Base-by-base conservation (phyloP, 2,888 invertebrate genomes). In the Drosophila hamatofila region DNA sequence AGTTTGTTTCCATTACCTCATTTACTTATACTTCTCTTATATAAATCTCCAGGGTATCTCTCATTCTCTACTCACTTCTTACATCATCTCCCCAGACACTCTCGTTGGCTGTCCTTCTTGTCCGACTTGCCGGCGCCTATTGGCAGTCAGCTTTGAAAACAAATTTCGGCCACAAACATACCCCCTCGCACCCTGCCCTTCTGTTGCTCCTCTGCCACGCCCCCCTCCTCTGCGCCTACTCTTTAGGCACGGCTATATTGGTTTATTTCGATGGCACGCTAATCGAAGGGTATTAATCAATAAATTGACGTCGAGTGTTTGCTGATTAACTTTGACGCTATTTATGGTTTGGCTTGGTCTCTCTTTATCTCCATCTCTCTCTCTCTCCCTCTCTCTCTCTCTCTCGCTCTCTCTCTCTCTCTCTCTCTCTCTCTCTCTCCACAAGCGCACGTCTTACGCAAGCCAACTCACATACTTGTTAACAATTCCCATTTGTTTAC, bases 261-360 rank as follows among this genome's bases (percentile, higher is more conserved):
- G 18, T 64, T 62, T 76, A 80, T 64, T 64, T 76, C 49, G 61
- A 55, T 67, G 60, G 65, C 58, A n/a, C 78, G 78, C 78, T 78
- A 79, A 86, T 86, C 90, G 87, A 78, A 88, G 74, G 69, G 74
- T 72, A 88, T 86, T 88, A 86, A 86, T 86, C 86, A 86, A 86
- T 86, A 86, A 88, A 87, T 77, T 80, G 75, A 46, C 86, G 75
- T 74, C 70, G 72, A 84, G 78, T 81, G 82, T 76, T 80, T 80
- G 83, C 69, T 83, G 88, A 90, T 88, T 89, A 83, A 81, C 82
- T 78, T 61, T 68, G 73, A 69, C 83, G 78, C 83, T 88, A 30
- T 56, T 56, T 55, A 41, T 42, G 42, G 41, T 77, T 6, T 37
- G 23, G n/a, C 18, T 51, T 25, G 42, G n/a, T n/a, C n/a, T n/a